Evolutionary conservation across 2,888 invertebrate genomes (phyloP).

Genomic region (Callyntrura sp.): DNA sequence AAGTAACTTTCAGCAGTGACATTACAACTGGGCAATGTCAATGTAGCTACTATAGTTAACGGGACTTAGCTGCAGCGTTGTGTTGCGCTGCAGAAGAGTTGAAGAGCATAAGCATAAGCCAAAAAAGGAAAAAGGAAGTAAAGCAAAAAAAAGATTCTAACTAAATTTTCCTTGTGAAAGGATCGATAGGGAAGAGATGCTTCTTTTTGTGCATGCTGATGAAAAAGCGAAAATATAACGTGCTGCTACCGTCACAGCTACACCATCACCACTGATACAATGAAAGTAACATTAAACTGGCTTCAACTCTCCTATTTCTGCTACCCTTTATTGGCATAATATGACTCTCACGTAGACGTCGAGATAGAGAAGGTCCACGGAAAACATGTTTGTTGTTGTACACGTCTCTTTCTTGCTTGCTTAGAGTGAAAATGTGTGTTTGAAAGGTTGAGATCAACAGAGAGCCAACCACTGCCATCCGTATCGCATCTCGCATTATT

Average conservation of each 20-base stretch:
- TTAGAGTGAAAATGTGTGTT: constrained; percentile 53
- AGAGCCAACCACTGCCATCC: constrained; percentile 47
- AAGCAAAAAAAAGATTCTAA: constrained; percentile 67
- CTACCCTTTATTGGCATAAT: constrained; percentile 33
- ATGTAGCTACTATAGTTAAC: constrained; percentile 26
- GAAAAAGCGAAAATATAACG: constrained; percentile 50
- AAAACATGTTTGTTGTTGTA: constrained; percentile 29
- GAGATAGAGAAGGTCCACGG: constrained; percentile 1
- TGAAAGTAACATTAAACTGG: constrained; percentile 55
- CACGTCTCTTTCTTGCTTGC: not conserved
- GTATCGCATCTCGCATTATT: not conserved
- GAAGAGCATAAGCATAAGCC: constrained; percentile 44
- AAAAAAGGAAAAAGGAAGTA: constrained; percentile 43
- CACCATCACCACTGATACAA: constrained; percentile 13
- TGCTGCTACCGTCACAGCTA: constrained; percentile 3
- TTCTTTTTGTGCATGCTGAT: constrained; percentile 52
- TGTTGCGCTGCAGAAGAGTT: not conserved
- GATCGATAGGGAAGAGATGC: constrained; percentile 76
- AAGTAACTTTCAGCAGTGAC: constrained; percentile 42
- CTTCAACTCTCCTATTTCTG: constrained; percentile 27
- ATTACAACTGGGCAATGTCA: constrained; percentile 28
- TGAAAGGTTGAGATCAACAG: constrained; percentile 1
- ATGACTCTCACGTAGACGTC: constrained; percentile 53
- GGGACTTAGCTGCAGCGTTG: constrained; percentile 2
- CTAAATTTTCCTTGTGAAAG: constrained; percentile 72